Conservation (phyloP, 2,888 invertebrate species). For the Diarsia brunnea region DNA sequence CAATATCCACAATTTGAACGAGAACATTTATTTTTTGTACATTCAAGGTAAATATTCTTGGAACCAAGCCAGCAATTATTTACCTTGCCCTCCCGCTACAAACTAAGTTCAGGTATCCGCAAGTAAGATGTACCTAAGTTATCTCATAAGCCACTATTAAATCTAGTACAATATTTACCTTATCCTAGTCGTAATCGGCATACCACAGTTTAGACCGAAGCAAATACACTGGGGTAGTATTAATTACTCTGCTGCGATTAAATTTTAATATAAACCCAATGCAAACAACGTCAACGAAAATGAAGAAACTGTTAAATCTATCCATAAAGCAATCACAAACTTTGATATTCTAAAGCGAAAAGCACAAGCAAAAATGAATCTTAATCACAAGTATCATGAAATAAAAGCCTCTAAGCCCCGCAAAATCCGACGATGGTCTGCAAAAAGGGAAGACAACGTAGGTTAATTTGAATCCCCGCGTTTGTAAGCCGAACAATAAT, state of each 20-base stretch:
- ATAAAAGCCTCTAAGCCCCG: constrained; percentile 74
- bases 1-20: constrained; percentile 21
- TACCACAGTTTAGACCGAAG: constrained; percentile 35
- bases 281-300: constrained; percentile 64
- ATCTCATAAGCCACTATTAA: constrained; percentile 52
- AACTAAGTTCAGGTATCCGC: constrained; percentile 50
- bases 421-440: constrained; percentile 76
- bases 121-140: constrained; percentile 37
- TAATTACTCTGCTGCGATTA: constrained; percentile 42
- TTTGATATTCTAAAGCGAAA: constrained; percentile 66
- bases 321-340: constrained; percentile 68
- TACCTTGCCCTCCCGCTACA: constrained; percentile 41
- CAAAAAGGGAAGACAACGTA: constrained; percentile 82
- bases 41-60: constrained; percentile 50
- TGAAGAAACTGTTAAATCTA: constrained; percentile 66
- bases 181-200: constrained; percentile 51
- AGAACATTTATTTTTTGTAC: constrained; percentile 21
- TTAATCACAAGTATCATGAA: constrained; percentile 80
- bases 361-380: constrained; percentile 79
- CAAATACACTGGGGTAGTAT: constrained; percentile 41
- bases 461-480: constrained; percentile 87
- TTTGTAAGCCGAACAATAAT: constrained; percentile 87
- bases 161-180: constrained; percentile 54
- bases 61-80: constrained; percentile 53
- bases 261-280: constrained; percentile 57